Conservation (phyloP, 2,888 invertebrate genomes). For the Flexamia atlantica region DNA sequence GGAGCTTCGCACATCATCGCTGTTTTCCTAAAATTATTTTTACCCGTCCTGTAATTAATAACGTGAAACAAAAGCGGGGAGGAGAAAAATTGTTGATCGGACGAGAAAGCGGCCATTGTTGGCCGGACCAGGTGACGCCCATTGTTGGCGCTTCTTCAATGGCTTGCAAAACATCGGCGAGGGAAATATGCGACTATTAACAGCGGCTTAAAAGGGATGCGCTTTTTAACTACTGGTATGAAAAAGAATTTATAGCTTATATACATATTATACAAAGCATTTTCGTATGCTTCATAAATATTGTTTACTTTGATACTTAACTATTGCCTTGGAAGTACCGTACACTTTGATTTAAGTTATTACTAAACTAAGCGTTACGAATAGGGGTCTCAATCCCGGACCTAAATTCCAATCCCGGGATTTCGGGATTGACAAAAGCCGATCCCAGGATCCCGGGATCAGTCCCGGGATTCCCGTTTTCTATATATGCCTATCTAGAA, state of each 20-base stretch:
- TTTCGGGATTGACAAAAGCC: no score
- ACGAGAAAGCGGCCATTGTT: slow-evolving; percentile 46
- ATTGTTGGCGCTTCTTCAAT: slow-evolving; percentile 22
- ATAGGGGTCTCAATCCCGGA: no score
- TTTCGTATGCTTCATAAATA: no score
- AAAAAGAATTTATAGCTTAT: background rate
- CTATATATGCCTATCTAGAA: no score
- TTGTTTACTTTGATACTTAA: no score
- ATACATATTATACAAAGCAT: no score
- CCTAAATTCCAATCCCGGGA: no score
- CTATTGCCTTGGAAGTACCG: no score
- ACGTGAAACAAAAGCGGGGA: slow-evolving; percentile 38
- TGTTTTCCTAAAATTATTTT: slow-evolving; percentile 53
- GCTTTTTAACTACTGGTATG: background rate
- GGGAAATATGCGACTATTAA: background rate
- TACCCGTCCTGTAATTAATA: slow-evolving; percentile 47
- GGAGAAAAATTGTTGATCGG: slow-evolving; percentile 54
- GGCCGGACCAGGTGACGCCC: slow-evolving; percentile 16
- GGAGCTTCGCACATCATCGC: slow-evolving; percentile 26
- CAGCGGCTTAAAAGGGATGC: background rate
- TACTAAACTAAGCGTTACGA: no score
- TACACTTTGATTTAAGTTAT: no score
- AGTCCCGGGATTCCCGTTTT: no score
- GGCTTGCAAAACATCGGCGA: background rate
- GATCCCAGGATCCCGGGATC: no score